A percentile compares a stretch with the other conserved stretches of the same genome.
Conservation (phyloP, 2,113 vertebrate genomes). For the Oreochromis spilurus region DNA sequence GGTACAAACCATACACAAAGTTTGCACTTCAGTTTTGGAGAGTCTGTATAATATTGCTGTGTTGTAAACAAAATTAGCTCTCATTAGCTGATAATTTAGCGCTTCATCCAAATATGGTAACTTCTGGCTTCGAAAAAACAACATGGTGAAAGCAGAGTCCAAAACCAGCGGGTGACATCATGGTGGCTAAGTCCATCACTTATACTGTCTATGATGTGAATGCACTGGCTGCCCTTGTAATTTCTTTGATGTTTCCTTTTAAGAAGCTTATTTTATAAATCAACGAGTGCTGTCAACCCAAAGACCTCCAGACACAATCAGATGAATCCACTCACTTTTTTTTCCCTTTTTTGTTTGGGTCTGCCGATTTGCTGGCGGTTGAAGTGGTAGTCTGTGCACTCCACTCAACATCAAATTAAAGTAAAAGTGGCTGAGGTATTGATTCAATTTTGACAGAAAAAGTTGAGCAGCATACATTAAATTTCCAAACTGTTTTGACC, state of each 20-base stretch:
- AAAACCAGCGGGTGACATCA: not conserved
- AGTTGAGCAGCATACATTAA: not conserved
- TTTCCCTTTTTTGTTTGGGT: not conserved
- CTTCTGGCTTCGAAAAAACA: not conserved
- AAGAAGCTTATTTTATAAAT: constrained; percentile 10
- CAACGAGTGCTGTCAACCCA: not conserved
- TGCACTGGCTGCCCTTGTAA: not conserved
- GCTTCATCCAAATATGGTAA: not conserved
- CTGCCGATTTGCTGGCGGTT: constrained; percentile 6
- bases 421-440: constrained; percentile 8
- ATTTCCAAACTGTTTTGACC: constrained; percentile 12
- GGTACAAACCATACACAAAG: not conserved
- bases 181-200: not conserved
- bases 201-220: not conserved
- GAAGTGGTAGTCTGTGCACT: constrained; percentile 19
- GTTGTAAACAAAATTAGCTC: not conserved
- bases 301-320: constrained; percentile 35
- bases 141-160: not conserved
- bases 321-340: constrained; percentile 9
- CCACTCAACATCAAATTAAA: constrained; percentile 45
- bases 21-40: accelerated
- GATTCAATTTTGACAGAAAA: constrained; percentile 34
- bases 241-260: not conserved
- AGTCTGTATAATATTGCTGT: not conserved
- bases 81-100: not conserved